Evolutionary conservation across 2,113 vertebrate genomes (phyloP), one percentile per base, ranked within the genome.

Genomic region (Entelurus aequoreus): DNA sequence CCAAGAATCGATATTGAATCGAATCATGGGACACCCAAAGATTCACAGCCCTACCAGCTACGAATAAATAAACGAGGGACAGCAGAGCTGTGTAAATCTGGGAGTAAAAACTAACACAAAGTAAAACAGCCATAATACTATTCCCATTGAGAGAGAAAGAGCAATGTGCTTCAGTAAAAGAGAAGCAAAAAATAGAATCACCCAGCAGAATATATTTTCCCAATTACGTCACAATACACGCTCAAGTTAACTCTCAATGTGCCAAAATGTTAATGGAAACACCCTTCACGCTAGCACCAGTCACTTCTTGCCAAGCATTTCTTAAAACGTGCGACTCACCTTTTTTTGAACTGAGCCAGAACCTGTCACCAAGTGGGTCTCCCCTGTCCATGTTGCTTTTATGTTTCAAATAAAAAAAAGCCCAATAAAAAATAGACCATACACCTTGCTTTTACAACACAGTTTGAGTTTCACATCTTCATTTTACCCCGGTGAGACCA

Each of bases 301-400:
- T 1, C 11, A 46, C 10, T 46, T 46, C 42, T 11, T 46, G 12
- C 5, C 10, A 13, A 12, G 12, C 12, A 13, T 21, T 44, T 57
- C 19, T 2, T 4, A 40, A 40, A 37, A 8, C 6, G 16, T 47
- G 53, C 4, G 6, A 11, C 90, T 72, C 81, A 92, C 91, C 89
- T 91, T 91, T 92, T 69, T 76, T 90, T 2, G 76, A 84, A 76
- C 89, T 88, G 42, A 88, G 83, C 91, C 91, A 92, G 79, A 91
- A 92, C 6, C 89, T 89, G 62, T 92, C 91, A 56, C 91, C 90
- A 36, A 92, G 72, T 16, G 72, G 61, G 79, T 91, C 91, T 11
- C 84, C 88, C 47, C 60, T 64, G 46, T 84, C 82, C 77, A 65
- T 70, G 60, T 59, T 71, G 61, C 65, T 76, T 14, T 60, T 68